Conservation (phyloP, 2,113 vertebrate genomes). For the Podiceps cristatus region DNA sequence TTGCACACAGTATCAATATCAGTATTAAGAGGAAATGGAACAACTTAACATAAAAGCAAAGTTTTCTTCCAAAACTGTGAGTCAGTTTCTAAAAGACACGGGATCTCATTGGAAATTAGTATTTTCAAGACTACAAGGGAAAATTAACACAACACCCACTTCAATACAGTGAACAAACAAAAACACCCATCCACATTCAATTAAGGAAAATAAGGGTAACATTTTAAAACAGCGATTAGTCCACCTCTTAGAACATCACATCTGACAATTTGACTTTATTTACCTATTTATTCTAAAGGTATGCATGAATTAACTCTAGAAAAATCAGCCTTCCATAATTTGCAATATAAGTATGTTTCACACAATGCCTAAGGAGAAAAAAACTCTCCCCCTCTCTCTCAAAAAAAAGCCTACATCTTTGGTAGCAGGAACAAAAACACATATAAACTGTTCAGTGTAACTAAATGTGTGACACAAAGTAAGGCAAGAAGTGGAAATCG, state of each 20-base stretch:
- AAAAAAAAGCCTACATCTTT: not conserved
- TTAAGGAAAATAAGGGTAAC: not conserved
- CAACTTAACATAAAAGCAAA: not conserved
- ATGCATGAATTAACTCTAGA: not conserved
- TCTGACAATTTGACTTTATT: not conserved
- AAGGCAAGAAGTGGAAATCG: not conserved
- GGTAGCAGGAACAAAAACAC: not conserved
- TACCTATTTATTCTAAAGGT: not conserved
- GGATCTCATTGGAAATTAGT: not conserved
- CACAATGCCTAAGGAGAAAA: not conserved
- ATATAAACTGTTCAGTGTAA: not conserved
- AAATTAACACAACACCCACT: not conserved
- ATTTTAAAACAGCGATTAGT: not conserved
- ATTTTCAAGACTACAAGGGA: not conserved
- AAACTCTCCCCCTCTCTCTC: not conserved
- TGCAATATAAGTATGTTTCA: not conserved
- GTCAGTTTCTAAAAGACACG: not conserved
- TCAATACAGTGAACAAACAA: not conserved
- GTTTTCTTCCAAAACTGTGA: not conserved
- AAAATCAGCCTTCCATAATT: not conserved
- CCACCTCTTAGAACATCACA: not conserved
- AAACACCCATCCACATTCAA: not conserved
- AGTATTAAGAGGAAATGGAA: not conserved
- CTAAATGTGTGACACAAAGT: not conserved
- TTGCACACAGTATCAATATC: not conserved